A percentile compares a stretch with the other conserved stretches of the same genome.
These are phyloP conservation scores for Achatina immaculata DNA, from an alignment of 1,140 invertebrate genomes.

Conservation along the genomic window DNA sequence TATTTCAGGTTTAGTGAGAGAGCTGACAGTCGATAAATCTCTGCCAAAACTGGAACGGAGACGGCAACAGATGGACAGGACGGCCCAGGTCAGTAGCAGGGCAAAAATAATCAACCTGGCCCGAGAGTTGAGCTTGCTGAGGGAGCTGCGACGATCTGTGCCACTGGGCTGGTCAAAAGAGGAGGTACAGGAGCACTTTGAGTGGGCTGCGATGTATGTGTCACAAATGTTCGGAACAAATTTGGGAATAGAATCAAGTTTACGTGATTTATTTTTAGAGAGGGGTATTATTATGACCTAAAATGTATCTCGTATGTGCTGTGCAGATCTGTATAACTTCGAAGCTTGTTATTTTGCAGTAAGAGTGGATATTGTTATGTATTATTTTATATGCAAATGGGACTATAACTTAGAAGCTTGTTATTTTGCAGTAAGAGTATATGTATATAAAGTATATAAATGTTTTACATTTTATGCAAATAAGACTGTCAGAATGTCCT, in stretches of 20 bases:
- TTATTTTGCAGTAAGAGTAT: no score
- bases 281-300: conserved; percentile 39
- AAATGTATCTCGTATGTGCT: no score
- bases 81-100: conserved; percentile 73
- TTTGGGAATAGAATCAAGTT: conserved; percentile 75
- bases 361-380: no score
- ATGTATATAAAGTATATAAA: no score
- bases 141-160: conserved; percentile 78
- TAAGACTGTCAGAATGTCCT: no score
- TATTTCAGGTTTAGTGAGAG: conserved; percentile 65
- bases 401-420: no score
- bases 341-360: not conserved
- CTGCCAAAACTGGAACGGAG: conserved; percentile 80
- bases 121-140: conserved; percentile 88
- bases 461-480: no score
- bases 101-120: conserved; percentile 88
- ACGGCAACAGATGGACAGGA: conserved; percentile 79
- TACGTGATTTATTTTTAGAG: conserved; percentile 75
- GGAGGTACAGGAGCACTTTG: conserved; percentile 78
- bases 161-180: conserved; percentile 79
- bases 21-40: conserved; percentile 82
- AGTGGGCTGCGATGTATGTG: conserved; percentile 82
- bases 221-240: conserved; percentile 80
- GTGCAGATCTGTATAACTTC: no score
- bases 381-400: no score